Percentiles rank a stretch among this genome's conserved stretches.
Evolutionary conservation across 2,888 invertebrate species (phyloP).

Genomic region (Ecdyonurus torrentis): DNA sequence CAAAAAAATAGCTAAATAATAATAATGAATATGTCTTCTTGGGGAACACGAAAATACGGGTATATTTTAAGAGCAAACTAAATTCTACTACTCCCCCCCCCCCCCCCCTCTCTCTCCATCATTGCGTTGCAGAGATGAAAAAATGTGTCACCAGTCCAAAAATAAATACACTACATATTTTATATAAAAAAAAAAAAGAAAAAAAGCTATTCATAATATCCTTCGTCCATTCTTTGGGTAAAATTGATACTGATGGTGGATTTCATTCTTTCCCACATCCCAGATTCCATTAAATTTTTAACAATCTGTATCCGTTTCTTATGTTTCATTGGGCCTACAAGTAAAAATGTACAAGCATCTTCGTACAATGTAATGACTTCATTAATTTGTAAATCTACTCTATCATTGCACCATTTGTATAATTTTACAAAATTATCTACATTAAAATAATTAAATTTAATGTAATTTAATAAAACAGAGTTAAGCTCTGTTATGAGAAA

Average conservation of each 20-base stretch:
- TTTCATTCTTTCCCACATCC: constrained; percentile 1
- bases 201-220: background rate
- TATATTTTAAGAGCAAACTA: too few relatives aligned
- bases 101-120: too few relatives aligned
- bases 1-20: too few relatives aligned
- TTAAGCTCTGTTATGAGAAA: background rate
- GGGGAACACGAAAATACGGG: too few relatives aligned
- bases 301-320: background rate
- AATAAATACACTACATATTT: too few relatives aligned
- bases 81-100: too few relatives aligned
- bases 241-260: background rate
- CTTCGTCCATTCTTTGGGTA: background rate
- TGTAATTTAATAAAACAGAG: background rate
- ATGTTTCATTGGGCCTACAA: background rate
- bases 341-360: background rate
- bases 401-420: background rate
- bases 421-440: background rate
- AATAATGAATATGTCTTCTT: too few relatives aligned
- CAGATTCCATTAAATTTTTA: background rate
- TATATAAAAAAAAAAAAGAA: too few relatives aligned
- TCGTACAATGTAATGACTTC: background rate
- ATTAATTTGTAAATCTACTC: background rate
- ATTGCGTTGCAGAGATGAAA: too few relatives aligned
- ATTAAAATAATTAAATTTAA: background rate
- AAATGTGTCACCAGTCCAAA: too few relatives aligned